A percentile compares a stretch with the other conserved stretches of the same genome.
These are phyloP conservation scores for Cephalopterus ornatus DNA, from an alignment of 2,113 vertebrate genomes.

Conservation along the genomic window DNA sequence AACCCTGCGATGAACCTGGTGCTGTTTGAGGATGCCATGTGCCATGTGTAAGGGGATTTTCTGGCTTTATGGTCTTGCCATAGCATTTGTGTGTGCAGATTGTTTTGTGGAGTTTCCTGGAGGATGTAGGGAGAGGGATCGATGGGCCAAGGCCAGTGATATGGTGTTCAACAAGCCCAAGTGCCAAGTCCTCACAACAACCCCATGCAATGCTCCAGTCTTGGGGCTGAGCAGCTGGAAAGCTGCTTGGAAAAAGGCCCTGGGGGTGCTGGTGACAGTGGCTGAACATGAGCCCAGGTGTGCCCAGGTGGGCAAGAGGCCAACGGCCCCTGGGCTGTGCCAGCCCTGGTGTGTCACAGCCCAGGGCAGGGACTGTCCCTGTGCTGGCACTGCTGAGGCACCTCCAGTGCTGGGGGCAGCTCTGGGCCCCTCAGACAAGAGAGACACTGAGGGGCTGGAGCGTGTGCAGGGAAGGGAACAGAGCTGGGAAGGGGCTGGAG, in stretches of 20 bases:
- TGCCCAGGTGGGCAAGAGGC: background rate
- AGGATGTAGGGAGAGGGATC: background rate
- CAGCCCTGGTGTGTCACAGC: background rate
- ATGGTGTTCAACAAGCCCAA: background rate
- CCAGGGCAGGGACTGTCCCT: background rate
- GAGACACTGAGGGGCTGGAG: background rate
- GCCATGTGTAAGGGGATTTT: constrained; percentile 83
- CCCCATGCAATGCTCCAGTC: no score
- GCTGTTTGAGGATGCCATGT: constrained; percentile 94
- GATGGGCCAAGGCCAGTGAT: background rate
- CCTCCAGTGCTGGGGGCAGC: background rate
- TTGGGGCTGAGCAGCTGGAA: background rate
- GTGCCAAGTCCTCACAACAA: background rate
- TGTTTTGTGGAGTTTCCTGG: background rate
- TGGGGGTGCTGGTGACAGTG: background rate
- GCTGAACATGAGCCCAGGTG: background rate
- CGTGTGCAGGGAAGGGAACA: background rate
- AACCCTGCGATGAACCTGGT: constrained; percentile 89
- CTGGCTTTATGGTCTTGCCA: background rate
- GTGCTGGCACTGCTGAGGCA: background rate
- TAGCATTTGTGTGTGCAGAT: background rate
- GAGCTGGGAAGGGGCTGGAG: background rate
- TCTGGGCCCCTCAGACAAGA: background rate
- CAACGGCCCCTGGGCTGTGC: background rate
- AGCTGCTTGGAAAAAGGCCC: background rate